Base-by-base conservation (phyloP, 2,797 vertebrate genomes). In the Falco peregrinus region DNA sequence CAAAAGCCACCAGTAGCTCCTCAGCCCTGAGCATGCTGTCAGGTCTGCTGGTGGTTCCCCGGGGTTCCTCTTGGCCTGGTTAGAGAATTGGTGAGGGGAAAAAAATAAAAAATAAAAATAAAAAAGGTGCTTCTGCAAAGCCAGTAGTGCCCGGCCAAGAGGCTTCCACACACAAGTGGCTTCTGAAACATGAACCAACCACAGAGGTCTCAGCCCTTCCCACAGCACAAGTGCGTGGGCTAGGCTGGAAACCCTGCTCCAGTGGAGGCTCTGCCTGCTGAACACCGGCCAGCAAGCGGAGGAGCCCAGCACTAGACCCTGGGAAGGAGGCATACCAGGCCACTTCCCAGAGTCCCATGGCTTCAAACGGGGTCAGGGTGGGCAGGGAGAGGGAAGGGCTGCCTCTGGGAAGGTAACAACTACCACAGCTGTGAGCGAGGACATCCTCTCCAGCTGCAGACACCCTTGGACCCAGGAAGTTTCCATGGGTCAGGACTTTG, bases 181-280 rank as follows among this genome's bases (percentile, higher is more conserved):
- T 96, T 92, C 96, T 87, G 95, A 97, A 96, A 96, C 91, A 89
- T 16, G 10, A 96, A 89, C 95, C 94, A 87, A 93, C 92, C 96
- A 91, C 96, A 96, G 84, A 93, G 92, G 89, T 93, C 95, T 81
- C 89, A 16, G 84, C 91, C 93, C 89, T 87, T 96, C 92, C 92
- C 96, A 94, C 92, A 86, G 65, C 0, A 1, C 89, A 71, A 96
- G 84, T 95, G 95, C 65, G 71, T 96, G 95, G 95, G 95, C 91
- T 96, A 65, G 1, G 68, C 92, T 96, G 95, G 92, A 95, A 96
- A 51, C 75, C 86, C 89, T 90, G 90, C 95, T 94, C 90, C 65
- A 48, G 56, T 3, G 2, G 70, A 84, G 86, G 63, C 78, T 94
- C 77, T 95, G 88, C 93, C 84, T 95, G 51, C 95, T 96, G 92